phyloP scores from a whole-genome alignment of 2,888 invertebrate species.

The Bombylius major region DNA sequence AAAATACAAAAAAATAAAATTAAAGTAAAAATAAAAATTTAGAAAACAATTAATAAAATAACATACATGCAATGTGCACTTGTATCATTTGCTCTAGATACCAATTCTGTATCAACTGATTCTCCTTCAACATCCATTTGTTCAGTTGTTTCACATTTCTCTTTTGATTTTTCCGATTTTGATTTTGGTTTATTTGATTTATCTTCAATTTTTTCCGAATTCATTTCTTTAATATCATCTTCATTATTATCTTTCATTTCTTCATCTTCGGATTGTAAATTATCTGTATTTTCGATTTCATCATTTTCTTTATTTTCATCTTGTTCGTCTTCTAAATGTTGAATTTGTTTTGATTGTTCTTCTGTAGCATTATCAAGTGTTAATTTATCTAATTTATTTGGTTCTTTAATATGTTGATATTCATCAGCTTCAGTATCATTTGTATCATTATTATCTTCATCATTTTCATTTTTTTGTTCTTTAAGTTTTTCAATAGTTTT shows the following conservation, averaged over 20 bases:
- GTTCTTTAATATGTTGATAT: slow-evolving; percentile 75
- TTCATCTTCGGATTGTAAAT: slow-evolving; percentile 35
- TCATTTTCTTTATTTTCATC: slow-evolving; percentile 45
- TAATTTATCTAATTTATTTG: slow-evolving; percentile 59
- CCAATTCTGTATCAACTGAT: slow-evolving; percentile 49
- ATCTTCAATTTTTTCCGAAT: slow-evolving; percentile 39
- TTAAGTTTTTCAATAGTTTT: slow-evolving; percentile 40
- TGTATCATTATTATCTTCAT: slow-evolving; percentile 38
- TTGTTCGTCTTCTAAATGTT: slow-evolving; percentile 48
- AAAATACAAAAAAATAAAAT: slow-evolving; percentile 5
- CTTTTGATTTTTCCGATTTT: slow-evolving; percentile 31
- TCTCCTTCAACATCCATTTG: slow-evolving; percentile 66
- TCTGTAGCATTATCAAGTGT: slow-evolving; percentile 64
- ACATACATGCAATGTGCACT: slow-evolving; percentile 61
- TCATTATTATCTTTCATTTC: slow-evolving; percentile 40
- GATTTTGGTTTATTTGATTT: slow-evolving; percentile 31
- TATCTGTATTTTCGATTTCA: slow-evolving; percentile 38
- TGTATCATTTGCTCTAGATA: slow-evolving; percentile 56
- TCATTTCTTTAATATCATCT: slow-evolving; percentile 27
- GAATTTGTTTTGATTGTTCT: slow-evolving; percentile 56
- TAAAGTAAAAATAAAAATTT: neutral
- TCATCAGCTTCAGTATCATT: slow-evolving; percentile 44
- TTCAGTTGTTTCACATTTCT: slow-evolving; percentile 40
- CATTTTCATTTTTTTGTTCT: slow-evolving; percentile 32
- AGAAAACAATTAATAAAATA: neutral